phyloP scores from a whole-genome alignment of 2,888 invertebrate species.

The Cetonia aurata region DNA sequence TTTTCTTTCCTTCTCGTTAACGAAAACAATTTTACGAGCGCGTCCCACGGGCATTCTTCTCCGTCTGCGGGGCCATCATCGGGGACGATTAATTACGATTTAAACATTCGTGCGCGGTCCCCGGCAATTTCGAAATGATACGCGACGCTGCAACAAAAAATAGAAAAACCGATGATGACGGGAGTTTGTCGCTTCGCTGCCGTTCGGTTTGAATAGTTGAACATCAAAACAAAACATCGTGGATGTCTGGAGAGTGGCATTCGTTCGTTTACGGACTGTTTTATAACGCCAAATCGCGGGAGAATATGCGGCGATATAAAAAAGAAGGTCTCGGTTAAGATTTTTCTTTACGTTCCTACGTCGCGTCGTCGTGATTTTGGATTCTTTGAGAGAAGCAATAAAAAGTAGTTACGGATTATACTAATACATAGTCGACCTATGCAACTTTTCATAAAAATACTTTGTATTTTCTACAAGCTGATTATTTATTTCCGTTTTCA shows the following conservation, averaged over 20 bases:
- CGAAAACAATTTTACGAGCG: too few species aligned
- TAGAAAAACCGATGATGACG: neutral
- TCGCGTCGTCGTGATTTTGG: slow-evolving; percentile 1
- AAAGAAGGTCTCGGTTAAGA: neutral
- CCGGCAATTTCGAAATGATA: slow-evolving; percentile 21
- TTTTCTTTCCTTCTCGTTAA: too few species aligned
- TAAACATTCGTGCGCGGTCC: slow-evolving; percentile 23
- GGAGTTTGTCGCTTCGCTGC: neutral
- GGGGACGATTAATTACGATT: slow-evolving; percentile 35
- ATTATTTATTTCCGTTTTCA: too few species aligned
- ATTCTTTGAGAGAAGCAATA: neutral
- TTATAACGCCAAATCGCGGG: neutral
- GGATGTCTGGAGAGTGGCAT: slow-evolving; percentile 13
- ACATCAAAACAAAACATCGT: neutral
- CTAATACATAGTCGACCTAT: too few species aligned
- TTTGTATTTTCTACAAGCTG: too few species aligned
- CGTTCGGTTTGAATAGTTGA: neutral
- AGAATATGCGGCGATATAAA: neutral
- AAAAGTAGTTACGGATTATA: too few species aligned
- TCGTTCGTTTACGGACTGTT: neutral
- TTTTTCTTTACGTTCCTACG: neutral
- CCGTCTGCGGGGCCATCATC: too few species aligned
- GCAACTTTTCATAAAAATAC: too few species aligned
- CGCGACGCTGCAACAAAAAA: neutral
- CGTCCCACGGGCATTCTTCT: too few species aligned